phyloP scores from a whole-genome alignment of 2,797 vertebrate genomes.

The Crax fasciolata region DNA sequence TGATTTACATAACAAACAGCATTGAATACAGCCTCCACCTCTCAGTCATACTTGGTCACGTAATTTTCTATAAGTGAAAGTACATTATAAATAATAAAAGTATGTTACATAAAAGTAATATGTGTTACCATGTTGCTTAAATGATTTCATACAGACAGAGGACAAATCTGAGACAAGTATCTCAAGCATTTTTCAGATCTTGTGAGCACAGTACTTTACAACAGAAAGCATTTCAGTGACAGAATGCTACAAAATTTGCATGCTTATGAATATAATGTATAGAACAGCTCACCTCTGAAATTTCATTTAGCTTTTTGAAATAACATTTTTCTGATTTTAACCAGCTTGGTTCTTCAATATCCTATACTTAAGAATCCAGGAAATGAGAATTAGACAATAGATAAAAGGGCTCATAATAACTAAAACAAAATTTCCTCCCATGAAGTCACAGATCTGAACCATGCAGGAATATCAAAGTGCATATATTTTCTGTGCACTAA shows the following conservation, averaged over 20 bases:
- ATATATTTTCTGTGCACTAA: slow-evolving; percentile 54
- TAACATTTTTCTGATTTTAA: slow-evolving; percentile 27
- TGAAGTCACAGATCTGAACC: slow-evolving; percentile 25
- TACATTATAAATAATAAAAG: no score
- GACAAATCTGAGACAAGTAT: slow-evolving; percentile 12
- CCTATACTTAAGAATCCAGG: slow-evolving; percentile 54
- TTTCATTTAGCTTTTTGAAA: slow-evolving; percentile 10
- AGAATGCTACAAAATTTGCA: not conserved
- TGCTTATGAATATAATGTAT: not conserved
- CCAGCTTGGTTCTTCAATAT: slow-evolving; percentile 14
- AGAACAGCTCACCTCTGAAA: not conserved
- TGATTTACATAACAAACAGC: not conserved
- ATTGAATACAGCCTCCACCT: not conserved
- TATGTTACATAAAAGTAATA: not conserved
- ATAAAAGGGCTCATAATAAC: slow-evolving; percentile 51
- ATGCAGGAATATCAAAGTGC: slow-evolving; percentile 50
- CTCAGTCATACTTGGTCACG: not conserved
- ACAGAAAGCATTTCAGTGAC: not conserved
- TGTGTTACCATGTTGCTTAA: not conserved
- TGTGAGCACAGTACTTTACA: not conserved
- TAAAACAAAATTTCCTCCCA: slow-evolving; percentile 42
- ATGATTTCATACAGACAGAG: not conserved
- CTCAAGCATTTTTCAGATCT: not conserved
- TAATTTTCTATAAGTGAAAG: not conserved
- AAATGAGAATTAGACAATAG: slow-evolving; percentile 63